Conservation (phyloP, 1,140 invertebrate genomes). For the Pinna nobilis region DNA sequence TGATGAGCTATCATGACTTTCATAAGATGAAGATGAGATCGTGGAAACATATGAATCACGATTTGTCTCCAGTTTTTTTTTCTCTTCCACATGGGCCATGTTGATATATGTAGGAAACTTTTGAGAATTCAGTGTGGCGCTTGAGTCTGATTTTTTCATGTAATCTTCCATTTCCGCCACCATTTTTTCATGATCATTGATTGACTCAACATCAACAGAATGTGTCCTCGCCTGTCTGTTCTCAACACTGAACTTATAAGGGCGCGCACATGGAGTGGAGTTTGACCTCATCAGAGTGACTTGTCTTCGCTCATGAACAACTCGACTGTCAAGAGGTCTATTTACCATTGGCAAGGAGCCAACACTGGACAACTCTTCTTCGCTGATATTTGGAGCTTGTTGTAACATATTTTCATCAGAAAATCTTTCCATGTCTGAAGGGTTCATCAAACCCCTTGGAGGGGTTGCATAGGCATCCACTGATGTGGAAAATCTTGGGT, state of each 20-base stretch:
- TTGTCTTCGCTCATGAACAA: background rate
- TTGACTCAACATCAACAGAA: slow-evolving; percentile 14
- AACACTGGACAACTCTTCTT: background rate
- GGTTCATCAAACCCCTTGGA: too few relatives aligned
- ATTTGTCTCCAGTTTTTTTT: slow-evolving; percentile 20
- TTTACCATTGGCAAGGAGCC: slow-evolving; percentile 23
- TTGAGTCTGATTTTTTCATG: slow-evolving; percentile 46
- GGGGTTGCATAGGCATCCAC: too few relatives aligned
- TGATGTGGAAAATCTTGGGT: too few relatives aligned
- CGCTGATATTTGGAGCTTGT: too few relatives aligned
- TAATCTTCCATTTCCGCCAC: slow-evolving; percentile 64
- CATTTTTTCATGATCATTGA: slow-evolving; percentile 52
- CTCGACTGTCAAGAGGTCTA: background rate
- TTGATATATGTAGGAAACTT: slow-evolving; percentile 48
- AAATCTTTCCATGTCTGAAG: too few relatives aligned
- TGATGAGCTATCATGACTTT: slow-evolving; percentile 51
- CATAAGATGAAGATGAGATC: slow-evolving; percentile 58
- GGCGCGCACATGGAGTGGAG: slow-evolving; percentile 34
- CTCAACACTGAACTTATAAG: background rate
- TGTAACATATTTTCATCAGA: too few relatives aligned
- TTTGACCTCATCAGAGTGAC: slow-evolving; percentile 31
- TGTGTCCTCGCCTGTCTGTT: background rate
- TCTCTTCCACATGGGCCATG: slow-evolving; percentile 21
- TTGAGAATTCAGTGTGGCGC: slow-evolving; percentile 28
- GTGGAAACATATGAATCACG: slow-evolving; percentile 57